Conservation (phyloP, 2,888 invertebrate genomes). For the Erannis defoliaria region DNA sequence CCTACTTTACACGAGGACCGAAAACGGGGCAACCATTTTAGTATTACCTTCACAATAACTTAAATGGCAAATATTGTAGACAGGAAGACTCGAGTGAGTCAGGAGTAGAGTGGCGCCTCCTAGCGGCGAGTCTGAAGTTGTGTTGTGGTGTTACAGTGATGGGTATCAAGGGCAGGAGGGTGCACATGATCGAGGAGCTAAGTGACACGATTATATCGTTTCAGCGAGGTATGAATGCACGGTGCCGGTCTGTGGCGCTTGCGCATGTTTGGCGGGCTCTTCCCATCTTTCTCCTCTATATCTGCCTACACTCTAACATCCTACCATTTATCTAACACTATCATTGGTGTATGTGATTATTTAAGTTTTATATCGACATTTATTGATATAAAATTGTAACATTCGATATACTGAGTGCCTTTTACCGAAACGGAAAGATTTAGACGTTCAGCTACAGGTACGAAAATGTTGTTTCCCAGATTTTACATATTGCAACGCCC, state of each 20-base stretch:
- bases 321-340: conserved; percentile 40
- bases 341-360: conserved; percentile 19
- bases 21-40: neutral
- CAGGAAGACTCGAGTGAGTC: conserved; percentile 14
- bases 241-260: conserved; percentile 65
- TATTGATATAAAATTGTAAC: conserved; percentile 9
- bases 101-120: conserved; percentile 31
- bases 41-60: neutral
- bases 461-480: no score
- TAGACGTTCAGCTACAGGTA: no score
- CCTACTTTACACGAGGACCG: neutral
- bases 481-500: no score
- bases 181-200: conserved; percentile 99
- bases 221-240: conserved; percentile 96
- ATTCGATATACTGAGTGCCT: neutral
- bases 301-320: conserved; percentile 35
- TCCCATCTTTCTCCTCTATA: conserved; percentile 46
- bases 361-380: conserved; percentile 1
- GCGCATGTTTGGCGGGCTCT: conserved; percentile 78
- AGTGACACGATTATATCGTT: conserved; percentile 99
- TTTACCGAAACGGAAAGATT: no score
- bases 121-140: conserved; percentile 63
- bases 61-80: neutral
- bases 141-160: conserved; percentile 93
- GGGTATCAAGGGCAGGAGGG: conserved; percentile 99